Evolutionary conservation across 2,797 vertebrate species (phyloP).

Genomic region (Margarornis squamiger): DNA sequence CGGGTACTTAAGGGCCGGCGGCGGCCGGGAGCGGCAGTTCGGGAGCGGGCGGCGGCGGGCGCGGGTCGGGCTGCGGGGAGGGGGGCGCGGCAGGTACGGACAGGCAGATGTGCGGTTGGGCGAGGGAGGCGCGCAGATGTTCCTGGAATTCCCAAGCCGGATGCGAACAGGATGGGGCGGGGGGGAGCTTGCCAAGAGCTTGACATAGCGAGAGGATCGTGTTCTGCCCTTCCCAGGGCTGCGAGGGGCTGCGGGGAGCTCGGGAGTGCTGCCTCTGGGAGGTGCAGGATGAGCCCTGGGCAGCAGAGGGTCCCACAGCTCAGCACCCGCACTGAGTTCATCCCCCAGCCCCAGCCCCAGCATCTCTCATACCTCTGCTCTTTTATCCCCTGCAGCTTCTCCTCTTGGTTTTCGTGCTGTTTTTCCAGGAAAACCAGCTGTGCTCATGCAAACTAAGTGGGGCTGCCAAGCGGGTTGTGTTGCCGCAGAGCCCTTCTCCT

Average conservation of each 20-base stretch:
- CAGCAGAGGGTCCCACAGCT: not conserved
- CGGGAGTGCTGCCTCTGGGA: not conserved
- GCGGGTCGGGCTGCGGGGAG: not conserved
- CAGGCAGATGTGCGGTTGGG: constrained; percentile 66
- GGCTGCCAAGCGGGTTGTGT: not conserved
- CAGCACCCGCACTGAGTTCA: fast-evolving
- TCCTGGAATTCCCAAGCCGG: constrained; percentile 84
- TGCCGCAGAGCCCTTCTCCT: fast-evolving
- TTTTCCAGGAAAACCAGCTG: not conserved
- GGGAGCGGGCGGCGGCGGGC: too few species aligned
- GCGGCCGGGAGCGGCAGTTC: too few species aligned
- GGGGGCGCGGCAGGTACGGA: constrained; percentile 68
- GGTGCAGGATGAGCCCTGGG: not conserved
- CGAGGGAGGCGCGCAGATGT: constrained; percentile 74
- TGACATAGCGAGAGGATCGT: not conserved
- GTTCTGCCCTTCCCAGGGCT: not conserved
- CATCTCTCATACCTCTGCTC: fast-evolving
- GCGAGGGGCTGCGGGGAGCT: not conserved
- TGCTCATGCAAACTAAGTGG: not conserved
- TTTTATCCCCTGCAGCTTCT: fast-evolving
- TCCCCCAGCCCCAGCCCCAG: not conserved
- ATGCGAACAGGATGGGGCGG: constrained; percentile 72
- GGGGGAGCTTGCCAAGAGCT: constrained; percentile 49
- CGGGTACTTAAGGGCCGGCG: too few species aligned
- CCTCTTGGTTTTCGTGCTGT: not conserved